A percentile compares a stretch with the other conserved stretches of the same genome.
These are phyloP conservation scores for Ophioderma brevispina DNA, from an alignment of 35 echinoderm and acorn worm species.

Conservation along the genomic window DNA sequence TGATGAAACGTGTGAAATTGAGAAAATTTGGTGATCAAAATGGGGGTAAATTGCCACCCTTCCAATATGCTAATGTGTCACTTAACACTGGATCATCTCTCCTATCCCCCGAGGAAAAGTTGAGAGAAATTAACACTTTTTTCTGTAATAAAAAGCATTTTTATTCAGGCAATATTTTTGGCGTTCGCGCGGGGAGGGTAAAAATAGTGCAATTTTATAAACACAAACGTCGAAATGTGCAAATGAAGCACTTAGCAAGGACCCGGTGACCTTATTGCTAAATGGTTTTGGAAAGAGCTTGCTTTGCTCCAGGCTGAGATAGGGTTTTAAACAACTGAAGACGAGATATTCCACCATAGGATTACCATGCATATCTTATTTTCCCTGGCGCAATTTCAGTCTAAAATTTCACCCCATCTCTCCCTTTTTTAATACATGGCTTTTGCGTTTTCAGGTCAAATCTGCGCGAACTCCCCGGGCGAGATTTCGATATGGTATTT, in stretches of 20 bases:
- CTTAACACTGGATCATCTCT: background rate
- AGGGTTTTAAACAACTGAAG: background rate
- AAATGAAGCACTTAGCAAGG: background rate
- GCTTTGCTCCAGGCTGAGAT: background rate
- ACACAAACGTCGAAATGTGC: background rate
- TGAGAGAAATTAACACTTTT: background rate
- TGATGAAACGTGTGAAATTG: background rate
- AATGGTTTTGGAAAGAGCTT: background rate
- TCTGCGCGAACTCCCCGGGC: background rate
- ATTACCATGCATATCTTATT: slow-evolving; percentile 11
- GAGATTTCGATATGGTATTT: slow-evolving; percentile 2
- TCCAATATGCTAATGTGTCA: background rate
- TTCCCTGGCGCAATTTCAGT: background rate
- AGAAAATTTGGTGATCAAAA: background rate
- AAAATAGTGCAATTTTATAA: slow-evolving; percentile 1
- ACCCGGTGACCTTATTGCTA: background rate
- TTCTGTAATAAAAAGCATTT: background rate
- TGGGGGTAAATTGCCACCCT: background rate
- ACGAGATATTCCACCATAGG: background rate
- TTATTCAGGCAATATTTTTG: background rate
- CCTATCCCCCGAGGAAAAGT: background rate
- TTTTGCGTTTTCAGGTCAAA: background rate
- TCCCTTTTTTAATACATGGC: background rate
- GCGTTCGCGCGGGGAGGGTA: background rate
- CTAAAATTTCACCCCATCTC: background rate